A percentile compares a stretch with the other conserved stretches of the same genome.
These are phyloP conservation scores for Phyto melanocephala DNA, from an alignment of 2,888 invertebrate genomes.

Conservation along the genomic window DNA sequence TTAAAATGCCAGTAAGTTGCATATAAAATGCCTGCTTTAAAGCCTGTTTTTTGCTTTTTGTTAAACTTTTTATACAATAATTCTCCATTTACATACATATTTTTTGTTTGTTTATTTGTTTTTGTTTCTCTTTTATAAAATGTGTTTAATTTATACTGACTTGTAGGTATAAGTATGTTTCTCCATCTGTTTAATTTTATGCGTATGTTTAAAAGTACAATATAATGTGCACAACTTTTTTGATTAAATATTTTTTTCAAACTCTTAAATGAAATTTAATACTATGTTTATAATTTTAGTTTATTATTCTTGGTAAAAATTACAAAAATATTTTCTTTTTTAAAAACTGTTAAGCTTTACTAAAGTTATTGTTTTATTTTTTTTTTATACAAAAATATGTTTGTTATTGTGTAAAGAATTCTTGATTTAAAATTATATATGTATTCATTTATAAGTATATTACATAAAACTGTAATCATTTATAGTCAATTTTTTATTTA, in stretches of 20 bases:
- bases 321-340: not conserved
- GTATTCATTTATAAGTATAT: too few relatives aligned
- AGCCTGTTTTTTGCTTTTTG: constrained; percentile 51
- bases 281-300: constrained; percentile 13
- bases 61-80: constrained; percentile 36
- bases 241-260: constrained; percentile 1
- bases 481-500: constrained; percentile 57
- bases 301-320: constrained; percentile 10
- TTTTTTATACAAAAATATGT: not conserved
- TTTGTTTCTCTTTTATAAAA: not conserved
- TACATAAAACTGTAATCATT: constrained; percentile 21
- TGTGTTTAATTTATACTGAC: constrained; percentile 43
- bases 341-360: not conserved
- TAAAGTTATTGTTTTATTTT: not conserved
- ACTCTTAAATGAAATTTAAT: constrained; percentile 25
- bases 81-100: not conserved
- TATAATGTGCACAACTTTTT: not conserved
- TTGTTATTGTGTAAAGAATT: constrained; percentile 14
- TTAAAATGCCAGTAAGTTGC: constrained; percentile 54
- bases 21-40: constrained; percentile 59
- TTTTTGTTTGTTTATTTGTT: too few relatives aligned
- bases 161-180: constrained; percentile 32
- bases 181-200: constrained; percentile 56
- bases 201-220: constrained; percentile 46
- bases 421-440: constrained; percentile 11